Base-by-base conservation (phyloP, 1,140 invertebrate genomes). In the Dryas iulia region DNA sequence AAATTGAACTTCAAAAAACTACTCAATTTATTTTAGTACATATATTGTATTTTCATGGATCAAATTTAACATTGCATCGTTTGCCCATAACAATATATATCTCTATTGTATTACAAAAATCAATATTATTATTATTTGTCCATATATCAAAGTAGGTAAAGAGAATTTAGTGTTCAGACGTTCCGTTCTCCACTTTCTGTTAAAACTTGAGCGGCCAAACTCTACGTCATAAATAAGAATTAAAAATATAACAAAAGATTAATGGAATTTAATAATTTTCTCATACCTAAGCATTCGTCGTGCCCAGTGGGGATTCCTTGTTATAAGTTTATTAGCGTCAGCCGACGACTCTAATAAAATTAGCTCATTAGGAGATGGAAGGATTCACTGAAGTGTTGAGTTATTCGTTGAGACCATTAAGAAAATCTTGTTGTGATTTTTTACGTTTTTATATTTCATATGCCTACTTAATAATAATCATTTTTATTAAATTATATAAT, bases 261-360 rank as follows among this genome's bases (percentile, higher is more conserved):
- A 35, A 35, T 35, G 33, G 33, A 35, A 1, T 39, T n/a, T 35
- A 14, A 30, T 35, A 24, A 39, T 24, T 60, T 24, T 23, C 31
- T 39, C 18, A 3, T 5, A 4, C 47, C 30, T 25, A 30, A 56
- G 14, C 14, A 47, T 47, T 21, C 39, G 39, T 47, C 39, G 39
- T 8, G 35, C 25, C 30, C 39, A 33, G 21, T 59, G 28, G 58
- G 39, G 65, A 52, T 60, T 33, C n/a, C 35, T 52, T 11, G n/a
- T 39, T 47, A 47, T 63, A 74, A 69, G 39, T 65, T 68, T 65
- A 73, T 66, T 63, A 61, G 58, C 59, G 7, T 23, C 21, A 23
- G 24, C 28, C 33, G 59, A 62, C 56, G 8, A 33, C 23, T 64
- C 54, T 54, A 64, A 52, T 58, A 59, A 61, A 71, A 71, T 71